These are phyloP conservation scores for Arctia plantaginis DNA, from an alignment of 2,888 invertebrate genomes.

Conservation along the genomic window DNA sequence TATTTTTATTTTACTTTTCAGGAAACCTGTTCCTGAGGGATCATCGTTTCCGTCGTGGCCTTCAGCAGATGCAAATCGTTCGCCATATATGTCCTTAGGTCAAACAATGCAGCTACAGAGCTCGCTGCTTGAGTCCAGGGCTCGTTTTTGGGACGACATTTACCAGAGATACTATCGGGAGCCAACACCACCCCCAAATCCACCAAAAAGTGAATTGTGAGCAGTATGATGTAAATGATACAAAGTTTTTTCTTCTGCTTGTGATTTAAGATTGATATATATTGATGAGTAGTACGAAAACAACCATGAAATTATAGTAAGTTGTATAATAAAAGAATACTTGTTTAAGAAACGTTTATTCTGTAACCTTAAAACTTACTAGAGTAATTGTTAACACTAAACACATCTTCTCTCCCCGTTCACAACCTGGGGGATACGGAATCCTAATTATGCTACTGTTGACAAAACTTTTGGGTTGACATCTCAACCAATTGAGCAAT, in stretches of 20 bases:
- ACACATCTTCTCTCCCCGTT: too few species aligned
- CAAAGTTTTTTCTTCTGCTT: background rate
- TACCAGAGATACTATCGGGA: constrained; percentile 44
- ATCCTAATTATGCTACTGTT: too few species aligned
- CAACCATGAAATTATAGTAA: too few species aligned
- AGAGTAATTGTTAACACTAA: too few species aligned
- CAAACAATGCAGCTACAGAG: constrained; percentile 40
- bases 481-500: too few species aligned
- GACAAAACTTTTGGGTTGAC: too few species aligned
- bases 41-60: constrained; percentile 50
- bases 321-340: too few species aligned
- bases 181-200: constrained; percentile 26
- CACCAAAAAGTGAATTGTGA: background rate
- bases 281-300: too few species aligned
- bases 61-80: constrained; percentile 31
- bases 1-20: constrained; percentile 29
- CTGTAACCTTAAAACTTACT: background rate
- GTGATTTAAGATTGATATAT: background rate
- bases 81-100: constrained; percentile 51
- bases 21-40: constrained; percentile 54
- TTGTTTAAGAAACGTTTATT: background rate
- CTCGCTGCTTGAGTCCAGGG: constrained; percentile 38
- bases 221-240: background rate
- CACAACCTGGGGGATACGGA: too few species aligned
- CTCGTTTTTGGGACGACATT: constrained; percentile 51